phyloP scores from a whole-genome alignment of 2,888 invertebrate species.

The Leptarthrus brevirostris region DNA sequence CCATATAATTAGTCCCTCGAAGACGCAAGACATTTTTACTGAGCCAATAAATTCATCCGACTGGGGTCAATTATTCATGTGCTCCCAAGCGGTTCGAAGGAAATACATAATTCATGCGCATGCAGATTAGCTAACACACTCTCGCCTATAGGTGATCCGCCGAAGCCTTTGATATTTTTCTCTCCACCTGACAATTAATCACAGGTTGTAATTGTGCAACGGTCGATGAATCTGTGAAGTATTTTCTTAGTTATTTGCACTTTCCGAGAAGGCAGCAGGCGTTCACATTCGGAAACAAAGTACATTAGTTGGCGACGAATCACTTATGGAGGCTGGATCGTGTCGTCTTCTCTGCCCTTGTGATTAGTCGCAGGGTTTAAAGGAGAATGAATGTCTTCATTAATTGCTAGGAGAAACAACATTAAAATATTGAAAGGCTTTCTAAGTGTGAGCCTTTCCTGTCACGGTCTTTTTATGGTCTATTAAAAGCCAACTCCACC shows the following conservation, averaged over 20 bases:
- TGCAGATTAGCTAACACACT: background rate
- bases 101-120: constrained; percentile 8
- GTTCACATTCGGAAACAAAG: no score
- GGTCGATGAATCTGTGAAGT: background rate
- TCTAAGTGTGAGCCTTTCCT: no score
- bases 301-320: background rate
- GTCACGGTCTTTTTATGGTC: no score
- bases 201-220: background rate
- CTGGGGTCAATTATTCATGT: constrained; percentile 2
- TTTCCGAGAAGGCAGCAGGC: background rate
- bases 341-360: background rate
- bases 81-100: background rate
- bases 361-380: background rate
- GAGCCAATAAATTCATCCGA: background rate
- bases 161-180: background rate
- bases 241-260: background rate
- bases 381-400: constrained; percentile 3
- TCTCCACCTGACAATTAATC: constrained; percentile 15
- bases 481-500: no score
- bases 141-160: background rate
- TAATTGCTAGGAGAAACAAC: background rate
- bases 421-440: no score
- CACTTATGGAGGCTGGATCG: background rate
- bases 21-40: background rate
- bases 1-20: background rate